Percentiles rank a stretch among this genome's conserved stretches.
Conservation (phyloP, 2,888 invertebrate species). For the Polymixis lichenea region DNA sequence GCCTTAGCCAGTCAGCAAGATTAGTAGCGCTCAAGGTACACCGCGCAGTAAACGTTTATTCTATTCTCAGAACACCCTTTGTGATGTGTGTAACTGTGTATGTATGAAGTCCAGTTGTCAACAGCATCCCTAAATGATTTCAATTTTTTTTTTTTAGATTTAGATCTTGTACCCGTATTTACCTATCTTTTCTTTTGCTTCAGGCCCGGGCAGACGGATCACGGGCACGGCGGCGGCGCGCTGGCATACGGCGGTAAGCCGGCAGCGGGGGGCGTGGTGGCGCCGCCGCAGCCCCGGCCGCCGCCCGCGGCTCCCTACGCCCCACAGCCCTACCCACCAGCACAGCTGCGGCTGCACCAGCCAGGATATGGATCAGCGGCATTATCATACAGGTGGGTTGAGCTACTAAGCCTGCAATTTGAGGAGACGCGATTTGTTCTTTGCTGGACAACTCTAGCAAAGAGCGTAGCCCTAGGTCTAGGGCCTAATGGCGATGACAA, state of each 20-base stretch:
- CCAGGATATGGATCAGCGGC: slow-evolving; percentile 88
- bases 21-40: neutral
- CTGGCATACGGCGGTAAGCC: slow-evolving; percentile 88
- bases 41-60: neutral
- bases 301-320: slow-evolving; percentile 86
- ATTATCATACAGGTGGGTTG: slow-evolving; percentile 83
- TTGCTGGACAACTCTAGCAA: neutral
- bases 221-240: slow-evolving; percentile 85
- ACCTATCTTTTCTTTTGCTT: slow-evolving; percentile 55
- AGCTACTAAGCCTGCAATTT: neutral
- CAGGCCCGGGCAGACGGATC: slow-evolving; percentile 89
- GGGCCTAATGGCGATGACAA: too few relatives aligned
- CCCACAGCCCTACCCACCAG: slow-evolving; percentile 82
- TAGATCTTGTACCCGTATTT: neutral
- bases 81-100: neutral
- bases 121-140: neutral
- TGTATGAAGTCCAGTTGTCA: neutral
- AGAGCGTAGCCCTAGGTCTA: too few relatives aligned
- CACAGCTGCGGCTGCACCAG: slow-evolving; percentile 86
- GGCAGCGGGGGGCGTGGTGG: slow-evolving; percentile 82
- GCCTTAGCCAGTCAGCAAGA: neutral
- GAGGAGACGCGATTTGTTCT: neutral
- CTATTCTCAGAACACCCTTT: neutral
- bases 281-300: slow-evolving; percentile 82
- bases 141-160: too few relatives aligned